These are phyloP conservation scores for Microctonus aethiopoides DNA, from an alignment of 2,888 invertebrate species.

Conservation along the genomic window DNA sequence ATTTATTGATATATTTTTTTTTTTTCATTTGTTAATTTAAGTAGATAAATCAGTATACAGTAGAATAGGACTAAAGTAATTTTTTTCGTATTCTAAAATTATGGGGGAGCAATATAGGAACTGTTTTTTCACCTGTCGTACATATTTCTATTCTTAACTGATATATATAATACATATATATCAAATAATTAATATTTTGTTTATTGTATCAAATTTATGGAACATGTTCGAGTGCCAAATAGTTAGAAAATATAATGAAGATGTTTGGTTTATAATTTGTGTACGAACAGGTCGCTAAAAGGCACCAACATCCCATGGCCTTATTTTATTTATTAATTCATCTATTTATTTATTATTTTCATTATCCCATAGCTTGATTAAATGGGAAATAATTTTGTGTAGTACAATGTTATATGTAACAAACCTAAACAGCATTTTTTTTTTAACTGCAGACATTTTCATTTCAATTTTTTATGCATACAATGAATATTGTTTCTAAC, in stretches of 20 bases:
- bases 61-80: slow-evolving; percentile 31
- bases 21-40: slow-evolving; percentile 29
- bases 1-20: slow-evolving; percentile 27
- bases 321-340: slow-evolving; percentile 36
- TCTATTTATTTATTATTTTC: slow-evolving; percentile 21
- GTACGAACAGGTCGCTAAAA: slow-evolving; percentile 62
- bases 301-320: slow-evolving; percentile 61
- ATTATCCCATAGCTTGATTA: slow-evolving; percentile 17
- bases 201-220: not conserved
- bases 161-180: slow-evolving; percentile 21
- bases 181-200: slow-evolving; percentile 4
- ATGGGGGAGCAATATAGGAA: slow-evolving; percentile 60
- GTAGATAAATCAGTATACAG: slow-evolving; percentile 22
- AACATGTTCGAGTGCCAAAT: slow-evolving; percentile 26
- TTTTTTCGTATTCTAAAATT: slow-evolving; percentile 34
- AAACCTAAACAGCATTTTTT: slow-evolving; percentile 4
- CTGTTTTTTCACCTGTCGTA: slow-evolving; percentile 62
- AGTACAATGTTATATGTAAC: slow-evolving; percentile 7
- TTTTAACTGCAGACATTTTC: slow-evolving; percentile 10
- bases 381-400: not conserved
- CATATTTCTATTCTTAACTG: slow-evolving; percentile 37
- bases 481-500: slow-evolving; percentile 27
- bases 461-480: slow-evolving; percentile 23
- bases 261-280: slow-evolving; percentile 45
- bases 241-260: slow-evolving; percentile 5